These are phyloP conservation scores for Megastigmus dorsalis DNA, from an alignment of 2,888 invertebrate species.

Conservation along the genomic window DNA sequence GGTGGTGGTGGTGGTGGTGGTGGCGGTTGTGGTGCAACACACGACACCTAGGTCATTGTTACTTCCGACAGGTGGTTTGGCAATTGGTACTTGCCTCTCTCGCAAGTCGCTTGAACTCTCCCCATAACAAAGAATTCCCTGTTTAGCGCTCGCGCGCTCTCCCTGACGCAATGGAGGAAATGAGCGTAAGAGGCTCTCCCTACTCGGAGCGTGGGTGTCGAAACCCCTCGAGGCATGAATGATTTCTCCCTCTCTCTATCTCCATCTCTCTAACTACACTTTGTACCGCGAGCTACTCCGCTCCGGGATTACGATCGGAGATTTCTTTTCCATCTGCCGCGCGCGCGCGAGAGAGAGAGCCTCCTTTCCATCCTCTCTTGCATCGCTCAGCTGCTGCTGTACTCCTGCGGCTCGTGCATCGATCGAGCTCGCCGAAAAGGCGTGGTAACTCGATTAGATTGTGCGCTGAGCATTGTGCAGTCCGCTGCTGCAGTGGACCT, in stretches of 20 bases:
- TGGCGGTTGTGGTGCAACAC: conserved; percentile 29
- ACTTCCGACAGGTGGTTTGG: conserved; percentile 53
- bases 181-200: conserved; percentile 53
- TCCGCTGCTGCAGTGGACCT: neutral
- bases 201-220: conserved; percentile 25
- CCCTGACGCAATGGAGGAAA: conserved; percentile 53
- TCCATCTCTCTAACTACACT: too few relatives aligned
- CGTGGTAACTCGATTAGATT: conserved; percentile 15
- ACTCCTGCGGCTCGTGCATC: too few relatives aligned
- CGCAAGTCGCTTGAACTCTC: conserved; percentile 27
- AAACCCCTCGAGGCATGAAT: conserved; percentile 36
- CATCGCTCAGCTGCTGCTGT: too few relatives aligned
- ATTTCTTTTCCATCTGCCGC: too few relatives aligned
- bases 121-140: conserved; percentile 41
- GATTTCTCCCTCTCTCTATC: conserved; percentile 4
- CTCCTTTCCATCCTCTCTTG: too few relatives aligned
- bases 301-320: conserved; percentile 20
- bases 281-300: neutral
- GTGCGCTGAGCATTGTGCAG: too few relatives aligned
- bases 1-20: conserved; percentile 29
- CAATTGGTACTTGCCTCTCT: conserved; percentile 24
- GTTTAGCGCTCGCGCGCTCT: neutral
- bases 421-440: too few relatives aligned
- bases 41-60: conserved; percentile 55
- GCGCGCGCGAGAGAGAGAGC: too few relatives aligned